These are phyloP conservation scores for Diplazon laetatorius DNA, from an alignment of 2,888 invertebrate genomes.

Conservation along the genomic window DNA sequence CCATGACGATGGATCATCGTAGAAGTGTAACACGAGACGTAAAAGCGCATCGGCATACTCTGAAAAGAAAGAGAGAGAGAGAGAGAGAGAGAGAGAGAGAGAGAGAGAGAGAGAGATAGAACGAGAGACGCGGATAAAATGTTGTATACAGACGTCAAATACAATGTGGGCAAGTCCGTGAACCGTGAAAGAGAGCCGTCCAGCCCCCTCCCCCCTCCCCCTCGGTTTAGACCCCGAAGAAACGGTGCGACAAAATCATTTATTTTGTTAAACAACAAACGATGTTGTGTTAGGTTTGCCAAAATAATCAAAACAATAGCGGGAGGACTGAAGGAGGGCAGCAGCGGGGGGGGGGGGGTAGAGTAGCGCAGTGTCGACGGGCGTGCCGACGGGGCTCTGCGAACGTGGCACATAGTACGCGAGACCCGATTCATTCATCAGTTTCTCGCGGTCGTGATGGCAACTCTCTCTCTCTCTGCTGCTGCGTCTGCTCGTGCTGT, in stretches of 20 bases:
- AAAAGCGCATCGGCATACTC: slow-evolving; percentile 34
- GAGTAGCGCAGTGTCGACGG: slow-evolving; percentile 25
- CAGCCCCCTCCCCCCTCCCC: too few relatives aligned
- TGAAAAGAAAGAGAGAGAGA: slow-evolving; percentile 14
- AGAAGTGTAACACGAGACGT: slow-evolving; percentile 54
- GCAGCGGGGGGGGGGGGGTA: not conserved
- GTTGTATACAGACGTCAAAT: not conserved
- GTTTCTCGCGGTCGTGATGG: slow-evolving; percentile 48
- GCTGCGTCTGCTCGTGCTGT: not conserved
- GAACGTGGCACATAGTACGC: slow-evolving; percentile 53
- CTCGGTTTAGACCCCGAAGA: too few relatives aligned
- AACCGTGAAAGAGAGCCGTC: slow-evolving; percentile 38
- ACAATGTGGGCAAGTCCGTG: slow-evolving; percentile 42
- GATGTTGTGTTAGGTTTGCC: slow-evolving; percentile 81
- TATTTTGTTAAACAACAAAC: slow-evolving; percentile 81
- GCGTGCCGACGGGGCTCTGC: slow-evolving; percentile 38
- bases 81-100: too few relatives aligned
- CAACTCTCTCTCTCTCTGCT: slow-evolving; percentile 51
- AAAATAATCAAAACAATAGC: slow-evolving; percentile 81
- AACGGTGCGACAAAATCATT: slow-evolving; percentile 79
- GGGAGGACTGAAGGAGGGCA: slow-evolving; percentile 51
- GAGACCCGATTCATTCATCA: slow-evolving; percentile 55
- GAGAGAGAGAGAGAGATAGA: too few relatives aligned
- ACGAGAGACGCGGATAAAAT: not conserved
- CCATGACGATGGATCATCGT: slow-evolving; percentile 14